Percentiles rank a stretch among this genome's conserved stretches.
phyloP scores from a whole-genome alignment of 2,888 invertebrate species.

The Listrodromus nycthemerus region DNA sequence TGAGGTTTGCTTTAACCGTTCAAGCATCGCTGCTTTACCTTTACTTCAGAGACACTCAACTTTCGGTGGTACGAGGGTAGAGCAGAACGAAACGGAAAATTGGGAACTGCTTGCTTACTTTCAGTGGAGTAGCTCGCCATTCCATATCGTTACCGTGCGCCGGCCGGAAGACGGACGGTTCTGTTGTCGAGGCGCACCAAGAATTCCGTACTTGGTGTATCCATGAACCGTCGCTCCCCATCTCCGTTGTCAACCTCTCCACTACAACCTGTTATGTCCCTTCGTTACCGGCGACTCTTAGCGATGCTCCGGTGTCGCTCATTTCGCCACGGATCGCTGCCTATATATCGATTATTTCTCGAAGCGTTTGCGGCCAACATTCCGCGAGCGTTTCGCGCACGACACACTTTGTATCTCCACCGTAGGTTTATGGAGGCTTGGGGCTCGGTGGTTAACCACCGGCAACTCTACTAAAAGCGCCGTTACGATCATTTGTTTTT shows the following conservation, averaged over 20 bases:
- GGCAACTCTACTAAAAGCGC: too few relatives aligned
- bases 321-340: slow-evolving; percentile 57
- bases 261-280: slow-evolving; percentile 76
- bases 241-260: not conserved
- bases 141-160: not conserved
- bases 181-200: slow-evolving; percentile 1
- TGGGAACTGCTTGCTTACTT: slow-evolving; percentile 1
- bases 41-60: slow-evolving; percentile 15
- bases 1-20: too few relatives aligned
- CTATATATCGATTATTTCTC: slow-evolving; percentile 71
- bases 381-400: slow-evolving; percentile 24
- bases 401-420: slow-evolving; percentile 22
- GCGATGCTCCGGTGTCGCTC: slow-evolving; percentile 53
- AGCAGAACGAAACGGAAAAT: slow-evolving; percentile 2
- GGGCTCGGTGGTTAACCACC: not conserved
- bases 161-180: not conserved
- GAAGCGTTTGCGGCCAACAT: slow-evolving; percentile 43
- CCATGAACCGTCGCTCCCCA: not conserved
- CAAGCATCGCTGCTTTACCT: too few relatives aligned
- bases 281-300: slow-evolving; percentile 39
- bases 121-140: not conserved
- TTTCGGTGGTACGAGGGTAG: not conserved
- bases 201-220: not conserved
- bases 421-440: not conserved
- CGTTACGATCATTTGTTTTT: too few relatives aligned